A percentile compares a stretch with the other conserved stretches of the same genome.
Evolutionary conservation across 2,113 vertebrate species (phyloP).

Genomic region (Brachyhypopomus occidentalis): DNA sequence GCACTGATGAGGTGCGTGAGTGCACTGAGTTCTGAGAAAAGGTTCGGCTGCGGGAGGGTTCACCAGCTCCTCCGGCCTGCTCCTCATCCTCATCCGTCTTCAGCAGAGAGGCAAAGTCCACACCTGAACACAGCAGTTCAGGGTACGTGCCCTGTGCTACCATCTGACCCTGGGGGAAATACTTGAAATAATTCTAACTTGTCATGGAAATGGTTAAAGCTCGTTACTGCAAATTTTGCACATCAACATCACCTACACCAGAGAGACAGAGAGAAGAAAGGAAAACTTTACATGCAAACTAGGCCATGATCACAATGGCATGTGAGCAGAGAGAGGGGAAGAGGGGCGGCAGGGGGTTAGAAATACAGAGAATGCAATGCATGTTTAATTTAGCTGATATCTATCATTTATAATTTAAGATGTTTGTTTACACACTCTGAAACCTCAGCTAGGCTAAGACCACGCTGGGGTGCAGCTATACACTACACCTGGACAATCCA

Average conservation of each 20-base stretch:
- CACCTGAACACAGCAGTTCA: slow-evolving; percentile 84
- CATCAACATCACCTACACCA: too few relatives aligned
- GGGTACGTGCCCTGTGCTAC: slow-evolving; percentile 86
- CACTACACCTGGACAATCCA: not conserved
- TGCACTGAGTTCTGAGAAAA: slow-evolving; percentile 83
- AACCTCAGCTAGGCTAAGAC: not conserved
- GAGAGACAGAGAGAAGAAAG: too few relatives aligned
- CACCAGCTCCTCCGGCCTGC: slow-evolving; percentile 46
- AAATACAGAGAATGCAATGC: too few relatives aligned
- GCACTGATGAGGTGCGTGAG: slow-evolving; percentile 82
- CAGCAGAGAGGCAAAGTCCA: slow-evolving; percentile 93
- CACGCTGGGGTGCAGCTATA: not conserved
- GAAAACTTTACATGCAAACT: too few relatives aligned
- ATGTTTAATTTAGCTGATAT: too few relatives aligned
- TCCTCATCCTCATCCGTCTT: slow-evolving; percentile 83
- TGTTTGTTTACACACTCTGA: not conserved
- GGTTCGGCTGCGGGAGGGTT: slow-evolving; percentile 72
- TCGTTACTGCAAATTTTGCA: too few relatives aligned
- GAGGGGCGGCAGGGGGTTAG: too few relatives aligned
- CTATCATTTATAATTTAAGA: not conserved
- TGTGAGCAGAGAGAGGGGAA: too few relatives aligned
- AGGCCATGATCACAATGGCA: too few relatives aligned
- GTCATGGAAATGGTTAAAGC: too few relatives aligned
- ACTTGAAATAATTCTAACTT: too few relatives aligned
- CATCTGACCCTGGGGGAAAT: slow-evolving; percentile 81